Conservation (phyloP, 2,113 vertebrate species). For the Heterochromis multidens region DNA sequence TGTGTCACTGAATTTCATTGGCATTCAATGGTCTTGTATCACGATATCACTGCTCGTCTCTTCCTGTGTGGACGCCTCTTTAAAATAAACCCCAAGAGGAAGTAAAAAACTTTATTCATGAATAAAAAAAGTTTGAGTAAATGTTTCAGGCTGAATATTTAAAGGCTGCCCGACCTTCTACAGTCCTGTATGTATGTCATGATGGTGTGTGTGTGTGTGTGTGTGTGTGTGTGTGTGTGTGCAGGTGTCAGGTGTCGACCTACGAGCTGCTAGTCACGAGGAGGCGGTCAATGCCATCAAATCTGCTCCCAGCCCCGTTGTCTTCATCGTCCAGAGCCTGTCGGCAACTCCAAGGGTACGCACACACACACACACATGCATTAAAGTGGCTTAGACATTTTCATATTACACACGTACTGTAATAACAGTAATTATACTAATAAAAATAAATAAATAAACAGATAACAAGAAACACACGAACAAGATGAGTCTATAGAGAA, state of each 20-base stretch:
- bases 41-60: too few relatives aligned
- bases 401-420: too few relatives aligned
- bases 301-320: constrained; percentile 84
- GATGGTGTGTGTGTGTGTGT: background rate
- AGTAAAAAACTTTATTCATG: background rate
- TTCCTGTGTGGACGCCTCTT: too few relatives aligned
- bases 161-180: background rate
- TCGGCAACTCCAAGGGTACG: constrained; percentile 83
- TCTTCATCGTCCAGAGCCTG: constrained; percentile 91
- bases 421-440: too few relatives aligned
- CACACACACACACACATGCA: background rate
- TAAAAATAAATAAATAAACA: too few relatives aligned
- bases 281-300: constrained; percentile 93
- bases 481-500: too few relatives aligned
- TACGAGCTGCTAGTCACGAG: constrained; percentile 85
- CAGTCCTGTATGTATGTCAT: background rate
- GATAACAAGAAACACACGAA: too few relatives aligned
- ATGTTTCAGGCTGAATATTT: background rate
- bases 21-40: too few relatives aligned
- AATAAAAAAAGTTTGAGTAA: background rate
- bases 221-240: background rate
- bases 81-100: too few relatives aligned
- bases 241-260: constrained; percentile 89
- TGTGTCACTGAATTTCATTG: too few relatives aligned
- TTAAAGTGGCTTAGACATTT: too few relatives aligned